phyloP scores from a whole-genome alignment of 35 echinoderm and acorn worm species.

The Ptychodera flava region DNA sequence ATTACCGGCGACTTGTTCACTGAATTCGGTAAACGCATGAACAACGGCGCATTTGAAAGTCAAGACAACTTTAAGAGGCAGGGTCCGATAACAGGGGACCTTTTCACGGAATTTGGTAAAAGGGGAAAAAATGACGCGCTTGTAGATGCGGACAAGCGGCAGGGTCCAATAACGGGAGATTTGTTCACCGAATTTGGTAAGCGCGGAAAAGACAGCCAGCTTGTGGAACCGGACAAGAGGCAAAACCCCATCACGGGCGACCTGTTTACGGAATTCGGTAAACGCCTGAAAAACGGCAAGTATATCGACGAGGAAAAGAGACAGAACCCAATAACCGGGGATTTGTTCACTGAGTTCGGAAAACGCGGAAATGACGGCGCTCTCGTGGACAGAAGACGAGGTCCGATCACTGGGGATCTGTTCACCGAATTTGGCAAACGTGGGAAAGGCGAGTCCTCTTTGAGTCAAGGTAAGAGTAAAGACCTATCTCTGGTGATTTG shows the following conservation, averaged over 20 bases:
- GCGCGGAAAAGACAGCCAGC: too few species aligned
- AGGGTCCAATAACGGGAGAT: neutral
- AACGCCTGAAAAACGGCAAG: neutral
- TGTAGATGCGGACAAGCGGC: neutral
- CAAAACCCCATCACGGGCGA: neutral
- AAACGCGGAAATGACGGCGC: too few species aligned
- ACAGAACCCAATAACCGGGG: neutral
- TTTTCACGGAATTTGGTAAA: neutral
- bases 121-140: neutral
- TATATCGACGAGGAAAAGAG: neutral
- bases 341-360: neutral
- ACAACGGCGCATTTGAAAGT: neutral
- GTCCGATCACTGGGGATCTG: neutral
- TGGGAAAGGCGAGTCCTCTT: neutral
- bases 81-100: neutral
- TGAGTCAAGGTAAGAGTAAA: neutral
- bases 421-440: neutral
- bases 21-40: neutral
- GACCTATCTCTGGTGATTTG: neutral
- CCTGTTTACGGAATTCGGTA: neutral
- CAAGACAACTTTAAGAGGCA: neutral
- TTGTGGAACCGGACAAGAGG: neutral
- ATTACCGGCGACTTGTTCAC: neutral
- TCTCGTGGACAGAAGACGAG: neutral
- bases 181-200: neutral